phyloP scores from a whole-genome alignment of 53 echinoderm and acorn worm genomes.

The Henricia sp. region DNA sequence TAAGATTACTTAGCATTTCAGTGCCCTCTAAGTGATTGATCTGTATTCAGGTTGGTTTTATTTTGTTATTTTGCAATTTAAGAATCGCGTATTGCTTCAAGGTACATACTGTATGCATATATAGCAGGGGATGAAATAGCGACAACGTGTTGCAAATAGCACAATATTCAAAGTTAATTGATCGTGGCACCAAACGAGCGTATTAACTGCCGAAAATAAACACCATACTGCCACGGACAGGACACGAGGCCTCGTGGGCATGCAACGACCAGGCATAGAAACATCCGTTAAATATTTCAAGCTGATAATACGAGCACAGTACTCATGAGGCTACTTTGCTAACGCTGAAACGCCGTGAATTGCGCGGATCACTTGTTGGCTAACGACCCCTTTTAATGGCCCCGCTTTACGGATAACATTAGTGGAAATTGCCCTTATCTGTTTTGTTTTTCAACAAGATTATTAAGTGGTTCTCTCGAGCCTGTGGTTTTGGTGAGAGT shows the following conservation, averaged over 20 bases:
- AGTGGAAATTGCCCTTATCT: constrained; percentile 29
- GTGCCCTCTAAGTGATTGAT: no score
- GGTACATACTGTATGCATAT: no score
- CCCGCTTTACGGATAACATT: constrained; percentile 26
- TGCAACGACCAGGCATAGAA: not conserved
- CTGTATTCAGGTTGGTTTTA: no score
- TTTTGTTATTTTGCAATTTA: no score
- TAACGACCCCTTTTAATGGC: constrained; percentile 17
- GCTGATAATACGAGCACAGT: not conserved
- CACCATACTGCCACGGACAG: not conserved
- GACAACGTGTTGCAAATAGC: not conserved
- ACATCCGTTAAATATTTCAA: not conserved
- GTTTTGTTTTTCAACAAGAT: constrained; percentile 59
- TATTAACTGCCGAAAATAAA: not conserved
- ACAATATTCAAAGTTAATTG: constrained; percentile 4
- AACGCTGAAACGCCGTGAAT: not conserved
- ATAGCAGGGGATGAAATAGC: no score
- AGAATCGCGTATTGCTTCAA: no score
- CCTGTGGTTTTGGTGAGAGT: not conserved
- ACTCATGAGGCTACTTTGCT: not conserved
- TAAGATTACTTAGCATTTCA: no score
- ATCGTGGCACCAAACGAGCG: not conserved
- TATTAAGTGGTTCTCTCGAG: constrained; percentile 34
- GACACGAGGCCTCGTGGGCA: not conserved
- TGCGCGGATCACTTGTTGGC: constrained; percentile 13